These are phyloP conservation scores for Fundulus diaphanus DNA, from an alignment of 2,797 vertebrate genomes.

Conservation along the genomic window DNA sequence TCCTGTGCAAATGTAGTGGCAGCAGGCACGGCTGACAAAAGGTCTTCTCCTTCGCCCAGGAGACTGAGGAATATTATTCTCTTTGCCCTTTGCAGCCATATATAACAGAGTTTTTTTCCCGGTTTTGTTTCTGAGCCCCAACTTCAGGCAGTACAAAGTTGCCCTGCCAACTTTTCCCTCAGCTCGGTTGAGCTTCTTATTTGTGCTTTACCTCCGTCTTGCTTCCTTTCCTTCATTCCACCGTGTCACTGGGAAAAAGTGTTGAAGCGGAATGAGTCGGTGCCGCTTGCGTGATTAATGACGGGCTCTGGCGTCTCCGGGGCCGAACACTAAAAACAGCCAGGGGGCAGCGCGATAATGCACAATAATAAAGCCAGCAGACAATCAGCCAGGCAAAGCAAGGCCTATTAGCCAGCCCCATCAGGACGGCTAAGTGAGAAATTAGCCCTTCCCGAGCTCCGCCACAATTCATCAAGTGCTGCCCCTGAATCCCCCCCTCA, in stretches of 20 bases:
- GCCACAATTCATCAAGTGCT: constrained; percentile 79
- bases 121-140: constrained; percentile 13
- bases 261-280: constrained; percentile 64
- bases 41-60: constrained; percentile 53
- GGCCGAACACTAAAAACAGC: constrained; percentile 75
- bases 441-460: constrained; percentile 73
- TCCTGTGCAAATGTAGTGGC: constrained; percentile 54
- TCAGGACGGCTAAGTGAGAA: constrained; percentile 83
- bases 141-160: constrained; percentile 20
- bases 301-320: constrained; percentile 66
- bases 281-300: constrained; percentile 76
- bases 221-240: constrained; percentile 55
- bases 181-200: constrained; percentile 15
- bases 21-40: constrained; percentile 58
- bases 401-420: constrained; percentile 78
- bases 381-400: constrained; percentile 81
- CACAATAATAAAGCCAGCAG: constrained; percentile 82
- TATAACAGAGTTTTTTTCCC: background rate
- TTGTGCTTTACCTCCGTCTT: constrained; percentile 19
- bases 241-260: constrained; percentile 65
- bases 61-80: constrained; percentile 43
- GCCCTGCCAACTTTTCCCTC: constrained; percentile 24
- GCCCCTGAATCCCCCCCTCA: constrained; percentile 69
- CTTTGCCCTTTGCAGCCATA: constrained; percentile 28
- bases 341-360: constrained; percentile 79